Evolutionary conservation across 1,140 invertebrate genomes (phyloP).

Genomic region (Sarcophaga peregrina): DNA sequence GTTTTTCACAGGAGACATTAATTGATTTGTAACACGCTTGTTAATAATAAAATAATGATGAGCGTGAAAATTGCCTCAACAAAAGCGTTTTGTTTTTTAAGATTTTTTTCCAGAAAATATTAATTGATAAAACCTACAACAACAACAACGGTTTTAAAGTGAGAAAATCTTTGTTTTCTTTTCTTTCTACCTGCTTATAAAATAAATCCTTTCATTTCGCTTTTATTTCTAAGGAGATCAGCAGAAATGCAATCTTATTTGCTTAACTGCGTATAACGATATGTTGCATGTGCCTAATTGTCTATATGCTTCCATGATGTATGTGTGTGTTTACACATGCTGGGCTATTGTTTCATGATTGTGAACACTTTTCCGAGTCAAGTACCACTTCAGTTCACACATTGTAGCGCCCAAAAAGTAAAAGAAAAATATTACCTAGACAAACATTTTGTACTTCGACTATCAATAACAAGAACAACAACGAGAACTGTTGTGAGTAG

Average conservation of each 20-base stretch:
- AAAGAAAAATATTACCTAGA: no score
- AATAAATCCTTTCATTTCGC: slow-evolving; percentile 11
- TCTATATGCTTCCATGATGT: neutral
- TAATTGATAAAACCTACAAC: no score
- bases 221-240: neutral
- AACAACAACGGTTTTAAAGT: neutral
- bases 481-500: no score
- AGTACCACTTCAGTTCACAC: slow-evolving; percentile 22
- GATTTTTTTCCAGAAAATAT: no score
- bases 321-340: neutral
- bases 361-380: slow-evolving; percentile 2
- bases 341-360: neutral
- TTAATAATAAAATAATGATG: slow-evolving; percentile 22
- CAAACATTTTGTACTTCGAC: no score
- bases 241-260: neutral
- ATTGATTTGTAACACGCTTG: neutral
- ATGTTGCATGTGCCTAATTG: neutral
- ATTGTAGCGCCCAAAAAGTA: neutral
- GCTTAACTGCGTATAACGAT: neutral
- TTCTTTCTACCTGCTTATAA: neutral
- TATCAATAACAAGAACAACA: no score
- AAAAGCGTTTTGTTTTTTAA: no score
- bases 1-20: neutral
- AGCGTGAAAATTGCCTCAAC: neutral
- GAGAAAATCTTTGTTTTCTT: neutral